A percentile compares a stretch with the other conserved stretches of the same genome.
phyloP scores from a whole-genome alignment of 1,140 invertebrate species.

The Andrena cerasifolii region DNA sequence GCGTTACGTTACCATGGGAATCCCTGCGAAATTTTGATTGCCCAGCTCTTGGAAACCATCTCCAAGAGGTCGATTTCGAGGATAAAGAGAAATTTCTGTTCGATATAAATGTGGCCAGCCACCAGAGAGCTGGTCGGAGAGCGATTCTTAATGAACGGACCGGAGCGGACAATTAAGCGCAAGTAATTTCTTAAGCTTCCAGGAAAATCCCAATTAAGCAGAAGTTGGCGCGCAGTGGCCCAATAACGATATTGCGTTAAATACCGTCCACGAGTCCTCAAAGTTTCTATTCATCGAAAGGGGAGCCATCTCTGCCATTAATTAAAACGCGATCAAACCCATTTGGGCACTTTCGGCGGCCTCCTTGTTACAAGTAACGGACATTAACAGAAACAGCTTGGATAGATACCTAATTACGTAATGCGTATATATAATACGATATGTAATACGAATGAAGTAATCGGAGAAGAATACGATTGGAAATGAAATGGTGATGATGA shows the following conservation, averaged over 20 bases:
- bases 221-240: conserved; percentile 28
- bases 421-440: too few species aligned
- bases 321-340: conserved; percentile 48
- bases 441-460: too few species aligned
- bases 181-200: conserved; percentile 59
- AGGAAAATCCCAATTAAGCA: conserved; percentile 59
- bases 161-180: conserved; percentile 50
- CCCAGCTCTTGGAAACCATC: too few species aligned
- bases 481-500: neutral
- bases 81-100: conserved; percentile 19
- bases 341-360: too few species aligned
- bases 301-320: conserved; percentile 20
- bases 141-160: conserved; percentile 45
- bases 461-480: neutral
- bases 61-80: conserved; percentile 35
- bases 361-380: too few species aligned
- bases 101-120: conserved; percentile 28
- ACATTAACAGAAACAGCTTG: too few species aligned
- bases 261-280: conserved; percentile 28
- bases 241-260: conserved; percentile 62
- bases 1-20: too few species aligned
- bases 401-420: too few species aligned
- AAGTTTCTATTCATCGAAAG: conserved; percentile 46
- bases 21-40: too few species aligned
- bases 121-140: neutral